Conservation (phyloP, 2,888 invertebrate species). For the Disparrhopalites patrizii region DNA sequence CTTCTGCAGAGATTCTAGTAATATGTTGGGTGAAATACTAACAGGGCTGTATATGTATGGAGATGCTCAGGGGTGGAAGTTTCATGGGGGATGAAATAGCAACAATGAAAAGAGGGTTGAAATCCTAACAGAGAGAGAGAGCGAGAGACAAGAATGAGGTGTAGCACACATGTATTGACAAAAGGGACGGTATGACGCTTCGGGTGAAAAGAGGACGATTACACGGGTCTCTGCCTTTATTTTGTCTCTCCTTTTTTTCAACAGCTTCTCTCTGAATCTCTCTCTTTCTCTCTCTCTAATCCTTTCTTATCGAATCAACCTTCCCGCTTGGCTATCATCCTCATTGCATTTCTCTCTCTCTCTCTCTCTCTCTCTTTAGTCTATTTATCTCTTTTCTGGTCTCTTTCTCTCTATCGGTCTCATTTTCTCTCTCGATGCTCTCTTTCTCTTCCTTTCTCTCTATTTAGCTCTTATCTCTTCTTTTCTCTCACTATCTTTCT, state of each 20-base stretch:
- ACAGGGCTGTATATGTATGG: not conserved
- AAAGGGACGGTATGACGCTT: slow-evolving; percentile 26
- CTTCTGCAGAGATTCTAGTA: not conserved
- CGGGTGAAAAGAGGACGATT: slow-evolving; percentile 31
- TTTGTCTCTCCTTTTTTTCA: not conserved
- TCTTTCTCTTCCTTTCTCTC: not conserved
- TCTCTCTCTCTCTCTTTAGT: not conserved
- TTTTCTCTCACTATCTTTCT: not conserved
- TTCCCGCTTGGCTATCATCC: too few relatives aligned
- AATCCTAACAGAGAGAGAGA: not conserved
- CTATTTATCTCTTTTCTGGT: too few relatives aligned
- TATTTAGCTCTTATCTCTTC: not conserved
- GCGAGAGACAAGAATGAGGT: not conserved
- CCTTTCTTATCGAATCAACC: too few relatives aligned
- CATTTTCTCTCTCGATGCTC: not conserved
- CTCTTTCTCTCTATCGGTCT: not conserved
- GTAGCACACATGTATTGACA: slow-evolving; percentile 8
- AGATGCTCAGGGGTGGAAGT: too few relatives aligned
- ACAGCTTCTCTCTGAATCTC: not conserved
- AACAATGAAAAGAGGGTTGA: too few relatives aligned
- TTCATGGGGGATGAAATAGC: too few relatives aligned
- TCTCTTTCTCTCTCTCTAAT: too few relatives aligned
- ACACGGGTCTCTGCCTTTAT: slow-evolving; percentile 27
- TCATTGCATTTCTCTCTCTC: too few relatives aligned
- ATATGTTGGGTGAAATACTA: not conserved